Evolutionary conservation across 2,888 invertebrate genomes (phyloP), one percentile per base, ranked within the genome.

Genomic region (Drosophila nigritarsus): DNA sequence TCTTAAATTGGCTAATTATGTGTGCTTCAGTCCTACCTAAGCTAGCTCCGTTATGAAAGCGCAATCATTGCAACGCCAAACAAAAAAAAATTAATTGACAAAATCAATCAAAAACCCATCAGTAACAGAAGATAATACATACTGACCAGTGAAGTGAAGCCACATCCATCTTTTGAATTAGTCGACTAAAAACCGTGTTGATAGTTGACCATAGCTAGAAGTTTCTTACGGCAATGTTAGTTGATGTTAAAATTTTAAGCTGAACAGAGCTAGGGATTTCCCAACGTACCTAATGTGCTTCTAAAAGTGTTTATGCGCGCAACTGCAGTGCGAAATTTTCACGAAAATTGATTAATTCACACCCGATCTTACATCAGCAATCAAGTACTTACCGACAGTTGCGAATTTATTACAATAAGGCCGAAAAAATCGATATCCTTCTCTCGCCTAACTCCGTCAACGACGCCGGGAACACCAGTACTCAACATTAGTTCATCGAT

Each of bases 351-450:
- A 13, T 32, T 34, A 58, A 61, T 27, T 54, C 5, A 49, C 18
- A 40, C 8, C 13, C 11, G 50, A 69, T 55, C 34, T 65, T 40
- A 32, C 24, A 34, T 18, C 53, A 91, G 91, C 65, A 82, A 73
- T 66, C 77, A 80, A 69, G 64, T 67, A 62, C 69, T 83, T 59
- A 80, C 69, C 65, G 85, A 89, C 50, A 83, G 79, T 59, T 80
- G 80, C 51, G 91, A 91, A 76, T 81, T 78, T 53, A 84, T 89
- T 42, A 63, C 77, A 49, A 74, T 85, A 73, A 85, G 75, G 61
- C 87, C 84, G 27, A 87, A 86, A 68, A 91, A 90, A 68, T 91
- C 91, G 24, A 83, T 84, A 30, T 91, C 91, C 7, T 87, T 89
- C 61, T 82, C 91, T 1, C 83, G 87, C 32, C 68, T 89, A 9